Base-by-base conservation (phyloP, 2,797 vertebrate species). In the Esox lucius region DNA sequence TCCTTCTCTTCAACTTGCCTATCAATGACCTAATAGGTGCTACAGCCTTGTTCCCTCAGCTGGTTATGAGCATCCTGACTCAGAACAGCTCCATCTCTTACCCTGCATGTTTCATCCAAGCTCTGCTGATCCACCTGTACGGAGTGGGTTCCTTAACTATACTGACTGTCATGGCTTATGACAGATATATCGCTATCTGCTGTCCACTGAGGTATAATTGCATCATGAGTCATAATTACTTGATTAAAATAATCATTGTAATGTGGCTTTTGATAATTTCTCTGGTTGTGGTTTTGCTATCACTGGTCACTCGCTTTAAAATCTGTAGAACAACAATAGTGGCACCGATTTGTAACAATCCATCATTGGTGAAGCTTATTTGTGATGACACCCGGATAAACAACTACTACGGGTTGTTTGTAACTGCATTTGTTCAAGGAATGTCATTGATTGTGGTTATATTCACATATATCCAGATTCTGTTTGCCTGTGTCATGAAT, bases 81-180 rank as follows among this genome's bases (percentile, higher is more conserved):
- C 56, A 90, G 46, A 91, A 85, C 70, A 83, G 93, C 75, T 70
- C 74, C 17, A 92, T 94, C 62, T 92, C 90, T 33, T 59, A 86
- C 16, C 42, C 84, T 68, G 90, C 81, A 0, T 95, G 94, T 70
- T 53, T 91, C 3, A 46, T 66, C 11, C 93, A 94, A 77, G 92
- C 87, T 68, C 87, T 94, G 70, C 62, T 93, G 13, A 5, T 93
- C 70, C 93, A 95, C 49, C 0, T 93, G 0, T 91, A 92, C 15
- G 93, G 92, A n/a, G 51, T 87, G 12, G 89, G 86, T 16, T 90
- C 93, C 77, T 22, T 92, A 9, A 74, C 93, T 0, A 88, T 91
- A 77, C 78, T 95, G 4, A 84, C 85, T n/a, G 90, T 87, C 22
- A 95, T 95, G 94, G 92, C 93, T 19, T 91, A 90, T 31, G 28